Evolutionary conservation across 2,113 vertebrate genomes (phyloP), one percentile per base, ranked within the genome.

Genomic region (Coryphaenoides rupestris): DNA sequence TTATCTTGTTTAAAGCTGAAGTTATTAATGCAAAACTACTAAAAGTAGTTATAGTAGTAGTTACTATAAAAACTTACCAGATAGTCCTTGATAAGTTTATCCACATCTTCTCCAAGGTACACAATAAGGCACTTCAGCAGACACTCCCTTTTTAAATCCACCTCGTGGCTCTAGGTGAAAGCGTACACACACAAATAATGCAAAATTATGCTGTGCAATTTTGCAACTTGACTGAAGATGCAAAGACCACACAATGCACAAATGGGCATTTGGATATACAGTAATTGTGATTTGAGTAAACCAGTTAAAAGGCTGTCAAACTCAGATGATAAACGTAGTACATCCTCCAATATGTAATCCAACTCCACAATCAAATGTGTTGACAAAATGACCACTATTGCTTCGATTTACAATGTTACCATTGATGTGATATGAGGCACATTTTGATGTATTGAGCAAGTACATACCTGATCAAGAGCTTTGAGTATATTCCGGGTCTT

Each of bases 51-150:
- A n/a, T n/a, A n/a, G n/a, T n/a, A n/a, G n/a, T n/a, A n/a, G n/a
- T n/a, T n/a, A n/a, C n/a, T n/a, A n/a, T n/a, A n/a, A n/a, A n/a
- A n/a, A 19, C 52, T 59, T 54, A 54, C 19, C 13, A 52, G 47
- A 45, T 21, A 59, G 14, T 64, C 62, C 47, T 60, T 70, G 47
- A 58, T 21, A 10, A 60, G 68, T 64, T 60, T 70, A 22, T 55
- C 17, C 19, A 59, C 57, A 21, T 70, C 57, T 61, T 71, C 53
- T 13, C 69, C 24, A 23, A 61, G 23, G 40, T 23, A 65, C 22
- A 56, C 19, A 21, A 61, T 60, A 1, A 65, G 57, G 22, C 33
- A 19, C 19, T 65, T 21, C 26, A 59, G 23, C 68, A 65, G 56
- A 33, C 69, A 60, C 24, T 65, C 40, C 21, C n/a, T 60, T 21